Conservation (phyloP, 2,888 invertebrate genomes). For the Saturnia japonica region DNA sequence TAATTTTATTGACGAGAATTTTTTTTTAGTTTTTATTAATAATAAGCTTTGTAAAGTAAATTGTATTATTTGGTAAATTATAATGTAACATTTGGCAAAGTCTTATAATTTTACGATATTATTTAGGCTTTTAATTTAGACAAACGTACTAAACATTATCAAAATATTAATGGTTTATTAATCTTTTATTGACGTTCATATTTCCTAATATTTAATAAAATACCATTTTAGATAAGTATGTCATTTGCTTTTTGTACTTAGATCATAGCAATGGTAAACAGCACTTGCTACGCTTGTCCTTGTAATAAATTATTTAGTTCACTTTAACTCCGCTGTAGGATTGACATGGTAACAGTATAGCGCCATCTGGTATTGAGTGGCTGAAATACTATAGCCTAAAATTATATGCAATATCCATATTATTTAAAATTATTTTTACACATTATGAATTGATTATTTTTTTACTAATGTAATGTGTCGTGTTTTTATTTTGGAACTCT, state of each 20-base stretch:
- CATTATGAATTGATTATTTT: not conserved
- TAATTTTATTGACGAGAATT: not conserved
- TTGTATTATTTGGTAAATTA: too few species aligned
- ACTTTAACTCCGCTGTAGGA: not conserved
- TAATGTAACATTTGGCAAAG: too few species aligned
- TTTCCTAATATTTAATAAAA: not conserved
- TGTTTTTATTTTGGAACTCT: not conserved
- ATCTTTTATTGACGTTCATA: not conserved
- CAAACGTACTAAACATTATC: not conserved
- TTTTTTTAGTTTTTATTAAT: not conserved
- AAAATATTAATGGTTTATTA: not conserved
- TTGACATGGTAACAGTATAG: not conserved
- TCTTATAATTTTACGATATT: not conserved
- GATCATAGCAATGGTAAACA: not conserved
- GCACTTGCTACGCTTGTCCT: not conserved
- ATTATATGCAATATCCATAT: not conserved
- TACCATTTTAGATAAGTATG: not conserved
- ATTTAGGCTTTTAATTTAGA: not conserved
- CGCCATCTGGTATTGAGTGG: constrained; percentile 41
- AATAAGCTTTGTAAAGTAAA: too few species aligned
- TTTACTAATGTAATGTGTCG: not conserved
- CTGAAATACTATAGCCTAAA: constrained; percentile 25
- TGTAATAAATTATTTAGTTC: not conserved
- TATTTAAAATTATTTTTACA: not conserved
- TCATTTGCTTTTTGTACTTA: not conserved